Evolutionary conservation across 2,797 vertebrate genomes (phyloP).

Genomic region (Trachurus trachurus): DNA sequence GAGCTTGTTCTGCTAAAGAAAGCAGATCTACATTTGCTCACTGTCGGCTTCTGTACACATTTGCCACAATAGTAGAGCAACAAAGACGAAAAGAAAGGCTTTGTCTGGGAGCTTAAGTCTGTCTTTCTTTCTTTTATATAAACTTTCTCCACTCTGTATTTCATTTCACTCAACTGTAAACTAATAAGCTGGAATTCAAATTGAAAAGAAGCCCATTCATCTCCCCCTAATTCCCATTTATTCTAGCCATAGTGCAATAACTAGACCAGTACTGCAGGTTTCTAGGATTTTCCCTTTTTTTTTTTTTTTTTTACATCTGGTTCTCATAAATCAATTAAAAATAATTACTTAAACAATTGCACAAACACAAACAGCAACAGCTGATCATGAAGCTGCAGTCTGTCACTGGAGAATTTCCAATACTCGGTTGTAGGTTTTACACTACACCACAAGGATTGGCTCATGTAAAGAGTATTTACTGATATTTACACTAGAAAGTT

Average conservation of each 20-base stretch:
- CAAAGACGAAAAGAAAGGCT: constrained; percentile 37
- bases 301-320: constrained; percentile 26
- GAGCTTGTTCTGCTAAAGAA: constrained; percentile 3
- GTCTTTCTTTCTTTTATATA: constrained; percentile 47
- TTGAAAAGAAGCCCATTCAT: constrained; percentile 8
- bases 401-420: constrained; percentile 24
- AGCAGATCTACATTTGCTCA: constrained; percentile 14
- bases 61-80: constrained; percentile 27
- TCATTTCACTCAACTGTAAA: constrained; percentile 54
- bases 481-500: constrained; percentile 7
- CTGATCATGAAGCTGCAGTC: constrained; percentile 25
- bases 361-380: constrained; percentile 35
- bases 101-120: constrained; percentile 53
- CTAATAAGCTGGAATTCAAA: constrained; percentile 36
- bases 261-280: background rate
- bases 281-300: constrained; percentile 3
- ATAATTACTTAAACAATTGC: constrained; percentile 26
- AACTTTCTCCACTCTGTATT: constrained; percentile 50
- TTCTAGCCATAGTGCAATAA: background rate
- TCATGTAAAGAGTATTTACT: constrained; percentile 40
- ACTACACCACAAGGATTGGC: constrained; percentile 22
- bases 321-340: constrained; percentile 26
- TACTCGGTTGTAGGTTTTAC: constrained; percentile 10
- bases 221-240: constrained; percentile 34
- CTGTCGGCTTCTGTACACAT: constrained; percentile 13